phyloP scores from a whole-genome alignment of 2,113 vertebrate genomes.

The Laterallus jamaicensis region DNA sequence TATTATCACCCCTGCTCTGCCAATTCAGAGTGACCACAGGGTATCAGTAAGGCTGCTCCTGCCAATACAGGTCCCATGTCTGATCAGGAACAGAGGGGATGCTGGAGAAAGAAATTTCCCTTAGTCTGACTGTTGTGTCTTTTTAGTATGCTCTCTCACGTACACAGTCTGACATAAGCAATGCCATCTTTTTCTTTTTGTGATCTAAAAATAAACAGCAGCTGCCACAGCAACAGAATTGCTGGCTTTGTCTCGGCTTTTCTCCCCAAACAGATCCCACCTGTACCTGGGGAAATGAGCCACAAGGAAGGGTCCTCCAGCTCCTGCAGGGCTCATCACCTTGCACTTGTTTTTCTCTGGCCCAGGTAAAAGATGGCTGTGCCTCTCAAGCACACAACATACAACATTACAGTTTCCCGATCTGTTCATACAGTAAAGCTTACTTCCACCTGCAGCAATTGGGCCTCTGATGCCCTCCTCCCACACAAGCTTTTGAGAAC shows the following conservation, averaged over 20 bases:
- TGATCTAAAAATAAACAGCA: conserved; percentile 29
- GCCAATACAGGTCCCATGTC: neutral
- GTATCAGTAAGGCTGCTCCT: neutral
- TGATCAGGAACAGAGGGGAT: neutral
- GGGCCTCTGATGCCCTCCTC: neutral
- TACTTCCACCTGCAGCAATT: neutral
- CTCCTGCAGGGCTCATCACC: neutral
- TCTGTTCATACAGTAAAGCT: neutral
- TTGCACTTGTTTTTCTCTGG: neutral
- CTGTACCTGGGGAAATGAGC: neutral
- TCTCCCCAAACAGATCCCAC: neutral
- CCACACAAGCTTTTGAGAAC: neutral
- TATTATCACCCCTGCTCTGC: neutral
- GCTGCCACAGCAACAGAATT: neutral
- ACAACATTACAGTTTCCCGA: neutral
- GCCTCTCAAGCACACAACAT: neutral
- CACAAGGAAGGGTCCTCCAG: neutral
- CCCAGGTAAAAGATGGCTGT: neutral
- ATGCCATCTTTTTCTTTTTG: neutral
- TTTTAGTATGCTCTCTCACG: neutral
- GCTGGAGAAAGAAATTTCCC: neutral
- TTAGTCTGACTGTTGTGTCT: neutral
- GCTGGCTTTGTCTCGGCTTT: neutral
- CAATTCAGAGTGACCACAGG: neutral
- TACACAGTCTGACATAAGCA: neutral